These are phyloP conservation scores for Bombus picipes DNA, from an alignment of 1,140 invertebrate species.

Conservation along the genomic window DNA sequence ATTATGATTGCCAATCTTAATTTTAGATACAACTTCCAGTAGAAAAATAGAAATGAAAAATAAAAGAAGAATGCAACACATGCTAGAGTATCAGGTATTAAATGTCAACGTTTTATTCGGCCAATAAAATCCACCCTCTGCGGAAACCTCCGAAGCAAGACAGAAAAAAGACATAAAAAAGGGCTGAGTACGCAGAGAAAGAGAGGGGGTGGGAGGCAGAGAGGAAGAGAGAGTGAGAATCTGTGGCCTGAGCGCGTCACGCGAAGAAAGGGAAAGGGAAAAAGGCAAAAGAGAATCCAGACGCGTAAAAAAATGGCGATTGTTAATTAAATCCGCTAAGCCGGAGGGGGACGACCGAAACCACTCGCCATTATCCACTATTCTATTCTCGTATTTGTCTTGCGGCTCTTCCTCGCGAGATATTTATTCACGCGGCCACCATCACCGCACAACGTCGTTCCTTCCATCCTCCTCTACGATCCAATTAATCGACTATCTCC, in stretches of 20 bases:
- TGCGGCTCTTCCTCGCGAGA: slow-evolving; percentile 53
- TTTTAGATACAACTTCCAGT: neutral
- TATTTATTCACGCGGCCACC: slow-evolving; percentile 51
- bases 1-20: neutral
- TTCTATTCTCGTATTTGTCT: slow-evolving; percentile 66
- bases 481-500: neutral
- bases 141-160: neutral
- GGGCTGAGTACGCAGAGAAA: neutral
- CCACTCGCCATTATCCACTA: slow-evolving; percentile 50
- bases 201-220: neutral
- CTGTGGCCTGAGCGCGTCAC: neutral
- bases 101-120: slow-evolving; percentile 5
- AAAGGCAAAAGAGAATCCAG: slow-evolving; percentile 46
- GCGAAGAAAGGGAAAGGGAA: neutral
- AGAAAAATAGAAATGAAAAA: neutral
- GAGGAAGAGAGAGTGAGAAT: neutral
- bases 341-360: slow-evolving; percentile 48
- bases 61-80: neutral
- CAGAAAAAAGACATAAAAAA: slow-evolving; percentile 16
- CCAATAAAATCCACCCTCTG: slow-evolving; percentile 16
- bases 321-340: slow-evolving; percentile 77
- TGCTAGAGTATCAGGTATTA: neutral
- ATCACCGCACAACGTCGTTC: neutral
- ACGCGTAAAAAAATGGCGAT: slow-evolving; percentile 74
- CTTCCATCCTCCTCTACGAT: neutral